These are phyloP conservation scores for Myathropa florea DNA, from an alignment of 2,888 invertebrate species.

Conservation along the genomic window DNA sequence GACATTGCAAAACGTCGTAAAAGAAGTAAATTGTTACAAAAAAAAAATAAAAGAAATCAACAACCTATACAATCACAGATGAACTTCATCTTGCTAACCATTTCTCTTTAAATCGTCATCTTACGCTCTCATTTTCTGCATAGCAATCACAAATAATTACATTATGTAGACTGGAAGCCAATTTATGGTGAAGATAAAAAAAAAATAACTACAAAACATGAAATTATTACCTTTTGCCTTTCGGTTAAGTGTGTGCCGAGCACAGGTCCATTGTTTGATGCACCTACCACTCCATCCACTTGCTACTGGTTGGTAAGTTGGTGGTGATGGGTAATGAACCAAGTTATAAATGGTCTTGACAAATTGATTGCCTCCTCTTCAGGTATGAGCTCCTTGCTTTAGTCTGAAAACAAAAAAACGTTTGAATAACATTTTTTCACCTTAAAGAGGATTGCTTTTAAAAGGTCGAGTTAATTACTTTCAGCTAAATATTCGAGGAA, in stretches of 20 bases:
- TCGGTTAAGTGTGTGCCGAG: slow-evolving; percentile 32
- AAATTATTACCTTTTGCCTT: slow-evolving; percentile 59
- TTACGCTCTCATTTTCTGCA: slow-evolving; percentile 35
- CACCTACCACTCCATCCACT: slow-evolving; percentile 23
- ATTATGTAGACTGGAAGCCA: slow-evolving; percentile 60
- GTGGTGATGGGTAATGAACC: slow-evolving; percentile 41
- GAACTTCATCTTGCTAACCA: too few relatives aligned
- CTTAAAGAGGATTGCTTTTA: not conserved
- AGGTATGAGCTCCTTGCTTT: not conserved
- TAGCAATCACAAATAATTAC: slow-evolving; percentile 60
- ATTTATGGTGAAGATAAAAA: slow-evolving; percentile 55
- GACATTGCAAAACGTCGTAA: not conserved
- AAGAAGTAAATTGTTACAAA: slow-evolving; percentile 21
- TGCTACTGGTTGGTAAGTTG: slow-evolving; percentile 44
- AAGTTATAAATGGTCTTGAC: slow-evolving; percentile 47
- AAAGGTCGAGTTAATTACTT: too few relatives aligned
- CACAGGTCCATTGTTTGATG: slow-evolving; percentile 35
- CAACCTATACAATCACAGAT: not conserved
- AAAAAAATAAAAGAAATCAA: slow-evolving; percentile 14
- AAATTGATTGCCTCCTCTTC: slow-evolving; percentile 47
- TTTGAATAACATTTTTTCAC: not conserved
- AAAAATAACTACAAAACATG: slow-evolving; percentile 53
- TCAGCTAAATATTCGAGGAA: too few relatives aligned
- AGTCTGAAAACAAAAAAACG: not conserved
- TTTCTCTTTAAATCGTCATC: not conserved